Evolutionary conservation across 2,113 vertebrate species (phyloP), one percentile per base, ranked within the genome.

Genomic region (Rallus limicola): DNA sequence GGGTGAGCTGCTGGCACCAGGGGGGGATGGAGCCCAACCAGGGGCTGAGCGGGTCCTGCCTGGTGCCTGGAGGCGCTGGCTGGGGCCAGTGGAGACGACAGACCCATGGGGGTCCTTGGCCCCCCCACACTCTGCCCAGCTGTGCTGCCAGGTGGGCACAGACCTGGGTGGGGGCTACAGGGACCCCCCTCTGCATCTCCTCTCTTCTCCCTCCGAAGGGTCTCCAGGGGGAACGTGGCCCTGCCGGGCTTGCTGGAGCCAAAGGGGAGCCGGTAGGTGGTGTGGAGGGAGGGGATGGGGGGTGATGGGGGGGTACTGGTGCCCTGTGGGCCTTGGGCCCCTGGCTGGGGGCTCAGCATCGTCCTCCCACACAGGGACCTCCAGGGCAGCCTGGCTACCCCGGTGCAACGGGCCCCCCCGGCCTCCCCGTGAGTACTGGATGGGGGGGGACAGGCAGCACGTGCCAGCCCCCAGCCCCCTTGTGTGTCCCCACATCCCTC

Each of bases 241-340:
- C 95, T 36, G 34, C 97, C 0, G 99, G 99, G 72, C 96, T 97
- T 9, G 36, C 97, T 0, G 99, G 99, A 92, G 96, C 98, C 52
- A 99, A 99, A 90, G 99, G 99, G 50, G 99, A 99, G 79, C 98
- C 97, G 98, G 99, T 99, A 96, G 98, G 98, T 84, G 44, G n/a
- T 3, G 42, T 15, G 38, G 67, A 8, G 4, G 1, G 3, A 16
- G 46, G 92, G 60, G 33, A 50, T 0, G 2, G 6, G 16, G 42
- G 34, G 38, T 17, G 46, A 21, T 9, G 48, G 48, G 48, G 48
- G 21, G 23, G 21, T 64, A 3, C 0, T 0, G 25, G 34, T 91
- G 90, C 10, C 58, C 24, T 0, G 0, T 14, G 42, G 53, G 84
- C 10, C 11, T 44, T 53, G 26, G 60, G 88, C 48, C n/a, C 42